Percentiles rank a stretch among this genome's conserved stretches.
These are phyloP conservation scores for Drosophila tani DNA, from an alignment of 1,140 invertebrate genomes.

Conservation along the genomic window DNA sequence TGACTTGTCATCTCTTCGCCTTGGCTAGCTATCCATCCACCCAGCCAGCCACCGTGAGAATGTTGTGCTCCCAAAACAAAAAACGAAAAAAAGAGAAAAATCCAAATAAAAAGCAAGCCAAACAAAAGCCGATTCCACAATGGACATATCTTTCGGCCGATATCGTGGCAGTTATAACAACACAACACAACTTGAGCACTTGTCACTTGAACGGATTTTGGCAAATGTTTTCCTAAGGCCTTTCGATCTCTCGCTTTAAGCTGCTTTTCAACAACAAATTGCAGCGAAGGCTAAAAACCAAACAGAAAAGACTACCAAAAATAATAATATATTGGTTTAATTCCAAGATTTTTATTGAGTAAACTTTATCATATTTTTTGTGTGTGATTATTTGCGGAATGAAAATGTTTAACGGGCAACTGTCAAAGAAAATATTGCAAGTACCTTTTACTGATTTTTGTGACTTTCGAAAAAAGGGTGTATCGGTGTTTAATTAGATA, in stretches of 20 bases:
- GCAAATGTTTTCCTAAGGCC: slow-evolving; percentile 78
- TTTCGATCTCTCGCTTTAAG: slow-evolving; percentile 64
- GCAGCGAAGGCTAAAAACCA: slow-evolving; percentile 37
- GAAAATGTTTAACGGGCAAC: slow-evolving; percentile 8
- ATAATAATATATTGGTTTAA: slow-evolving; percentile 23
- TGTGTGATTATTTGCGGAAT: slow-evolving; percentile 8
- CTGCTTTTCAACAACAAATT: slow-evolving; percentile 58
- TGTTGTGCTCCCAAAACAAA: slow-evolving; percentile 63
- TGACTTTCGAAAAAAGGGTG: not conserved
- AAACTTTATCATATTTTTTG: slow-evolving; percentile 18
- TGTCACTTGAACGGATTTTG: slow-evolving; percentile 70
- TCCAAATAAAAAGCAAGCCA: slow-evolving; percentile 25
- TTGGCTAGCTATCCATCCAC: slow-evolving; percentile 50
- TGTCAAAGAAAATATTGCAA: not conserved
- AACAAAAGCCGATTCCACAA: slow-evolving; percentile 57
- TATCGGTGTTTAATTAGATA: slow-evolving; percentile 6
- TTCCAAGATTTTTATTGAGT: slow-evolving; percentile 30
- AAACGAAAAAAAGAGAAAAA: slow-evolving; percentile 32
- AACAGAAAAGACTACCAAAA: slow-evolving; percentile 17
- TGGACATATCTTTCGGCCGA: slow-evolving; percentile 46
- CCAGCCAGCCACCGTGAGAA: slow-evolving; percentile 75
- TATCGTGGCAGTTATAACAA: slow-evolving; percentile 56
- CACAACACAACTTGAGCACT: slow-evolving; percentile 53
- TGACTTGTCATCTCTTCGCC: slow-evolving; percentile 74
- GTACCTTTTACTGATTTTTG: not conserved